Base-by-base conservation (phyloP, 2,888 invertebrate species). In the Caenorhabditis sinica region DNA sequence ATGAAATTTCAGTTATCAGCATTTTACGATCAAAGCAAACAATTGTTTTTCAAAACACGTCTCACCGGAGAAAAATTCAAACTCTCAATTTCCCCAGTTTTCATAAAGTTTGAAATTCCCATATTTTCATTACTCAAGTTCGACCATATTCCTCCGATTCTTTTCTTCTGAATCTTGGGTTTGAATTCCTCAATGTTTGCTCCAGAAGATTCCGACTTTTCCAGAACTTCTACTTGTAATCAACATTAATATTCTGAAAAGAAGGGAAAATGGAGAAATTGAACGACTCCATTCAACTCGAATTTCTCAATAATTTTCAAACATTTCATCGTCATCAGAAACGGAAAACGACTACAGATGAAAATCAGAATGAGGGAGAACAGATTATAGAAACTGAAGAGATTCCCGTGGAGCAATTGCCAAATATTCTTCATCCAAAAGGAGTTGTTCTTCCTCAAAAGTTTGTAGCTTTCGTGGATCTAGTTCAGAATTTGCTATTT, bases 301-400 rank as follows among this genome's bases (percentile, higher is more conserved):
- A 53, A 53, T 74, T 63, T 25, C 25, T 74, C 63, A 63, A 63
- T 23, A 40, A 74, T 49, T 53, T 40, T 33, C 13, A 63, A 25
- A 51, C 36, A 17, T 74, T 74, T 63, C 74, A 74, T 74, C 74
- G 74, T 53, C 74, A 74, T 65, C 63, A 74, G n/a, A 74, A 66
- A n/a, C 25, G 28, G 17, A 51, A 74, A n/a, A 33, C 40, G 40
- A 40, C 25, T 25, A 17, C 33, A 25, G 40, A 56, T 36, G 28
- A 28, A 15, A 56, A 40, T 40, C 40, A 69, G 9, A 33, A 51
- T 68, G 51, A 25, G 5, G 40, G 15, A 28, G 72, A 45, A 17
- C 20, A 72, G 8, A 20, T 49, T n/a, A 60, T 45, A 45, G 45
- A 56, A 40, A 69, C 69, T 6, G 40, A 56, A 20, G 65, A 63